A percentile compares a stretch with the other conserved stretches of the same genome.
Evolutionary conservation across 1,140 invertebrate species (phyloP).

Genomic region (Drosophila littoralis): DNA sequence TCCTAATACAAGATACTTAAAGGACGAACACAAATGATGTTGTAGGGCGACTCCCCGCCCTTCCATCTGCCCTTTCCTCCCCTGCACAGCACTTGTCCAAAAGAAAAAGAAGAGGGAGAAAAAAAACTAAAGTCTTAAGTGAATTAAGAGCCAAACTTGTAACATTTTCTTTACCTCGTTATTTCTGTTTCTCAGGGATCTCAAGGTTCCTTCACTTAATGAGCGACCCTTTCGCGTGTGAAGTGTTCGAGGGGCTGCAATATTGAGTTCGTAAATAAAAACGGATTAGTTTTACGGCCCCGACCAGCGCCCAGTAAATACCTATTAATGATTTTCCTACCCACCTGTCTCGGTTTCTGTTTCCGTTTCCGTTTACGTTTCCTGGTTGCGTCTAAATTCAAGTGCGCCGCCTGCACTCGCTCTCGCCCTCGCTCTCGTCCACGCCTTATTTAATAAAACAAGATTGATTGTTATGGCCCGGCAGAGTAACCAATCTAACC

Average conservation of each 20-base stretch:
- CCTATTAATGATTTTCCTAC: conserved; percentile 57
- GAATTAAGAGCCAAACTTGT: conserved; percentile 79
- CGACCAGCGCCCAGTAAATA: conserved; percentile 30
- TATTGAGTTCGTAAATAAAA: conserved; percentile 73
- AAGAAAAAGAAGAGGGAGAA: background rate
- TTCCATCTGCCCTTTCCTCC: too few species aligned
- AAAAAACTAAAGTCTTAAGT: conserved; percentile 74
- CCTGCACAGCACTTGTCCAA: conserved; percentile 10
- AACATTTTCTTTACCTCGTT: conserved; percentile 68
- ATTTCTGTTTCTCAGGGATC: conserved; percentile 4
- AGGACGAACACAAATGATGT: conserved; percentile 61
- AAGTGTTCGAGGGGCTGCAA: conserved; percentile 42
- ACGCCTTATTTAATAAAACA: conserved; percentile 54
- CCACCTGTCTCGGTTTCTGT: conserved; percentile 14
- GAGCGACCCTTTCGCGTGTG: conserved; percentile 54
- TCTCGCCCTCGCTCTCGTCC: background rate
- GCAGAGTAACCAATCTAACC: conserved; percentile 26
- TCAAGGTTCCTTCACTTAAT: conserved; percentile 74
- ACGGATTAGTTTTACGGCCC: conserved; percentile 72
- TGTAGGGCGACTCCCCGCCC: conserved; percentile 39
- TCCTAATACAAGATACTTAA: conserved; percentile 80
- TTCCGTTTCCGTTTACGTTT: conserved; percentile 1
- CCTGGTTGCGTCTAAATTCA: conserved; percentile 14
- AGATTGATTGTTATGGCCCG: conserved; percentile 71
- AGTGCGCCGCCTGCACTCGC: conserved; percentile 19